A percentile compares a stretch with the other conserved stretches of the same genome.
These are phyloP conservation scores for Sphaerodactylus townsendi DNA, from an alignment of 2,113 vertebrate genomes.

Conservation along the genomic window DNA sequence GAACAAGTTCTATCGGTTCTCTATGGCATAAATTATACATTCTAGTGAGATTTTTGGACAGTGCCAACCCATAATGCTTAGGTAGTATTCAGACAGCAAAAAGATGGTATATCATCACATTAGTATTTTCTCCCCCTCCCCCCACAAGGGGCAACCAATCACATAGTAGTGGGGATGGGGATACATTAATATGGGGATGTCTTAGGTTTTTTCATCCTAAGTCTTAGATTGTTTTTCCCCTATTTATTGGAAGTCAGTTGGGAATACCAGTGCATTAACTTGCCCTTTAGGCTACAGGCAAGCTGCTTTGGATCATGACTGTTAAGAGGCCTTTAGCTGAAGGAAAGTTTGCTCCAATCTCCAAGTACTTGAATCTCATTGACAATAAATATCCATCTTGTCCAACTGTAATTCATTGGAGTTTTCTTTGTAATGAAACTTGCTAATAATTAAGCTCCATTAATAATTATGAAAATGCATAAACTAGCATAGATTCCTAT, in stretches of 20 bases:
- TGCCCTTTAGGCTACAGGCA: not conserved
- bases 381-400: not conserved
- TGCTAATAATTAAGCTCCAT: not conserved
- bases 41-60: not conserved
- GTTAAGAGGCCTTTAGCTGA: not conserved
- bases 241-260: not conserved
- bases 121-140: not conserved
- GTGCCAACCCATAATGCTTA: not conserved
- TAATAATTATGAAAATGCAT: fast-evolving
- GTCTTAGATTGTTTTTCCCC: no score
- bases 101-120: not conserved
- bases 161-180: no score
- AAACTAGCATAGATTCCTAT: not conserved
- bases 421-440: not conserved
- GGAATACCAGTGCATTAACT: not conserved
- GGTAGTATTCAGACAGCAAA: not conserved
- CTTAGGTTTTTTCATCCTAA: no score
- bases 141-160: not conserved
- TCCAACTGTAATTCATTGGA: not conserved
- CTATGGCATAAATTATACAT: not conserved
- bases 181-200: not conserved
- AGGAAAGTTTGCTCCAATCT: not conserved
- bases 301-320: not conserved
- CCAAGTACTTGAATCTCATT: no score
- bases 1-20: not conserved